Evolutionary conservation across 2,113 vertebrate genomes (phyloP).

Genomic region (Misgurnus mizolepis): DNA sequence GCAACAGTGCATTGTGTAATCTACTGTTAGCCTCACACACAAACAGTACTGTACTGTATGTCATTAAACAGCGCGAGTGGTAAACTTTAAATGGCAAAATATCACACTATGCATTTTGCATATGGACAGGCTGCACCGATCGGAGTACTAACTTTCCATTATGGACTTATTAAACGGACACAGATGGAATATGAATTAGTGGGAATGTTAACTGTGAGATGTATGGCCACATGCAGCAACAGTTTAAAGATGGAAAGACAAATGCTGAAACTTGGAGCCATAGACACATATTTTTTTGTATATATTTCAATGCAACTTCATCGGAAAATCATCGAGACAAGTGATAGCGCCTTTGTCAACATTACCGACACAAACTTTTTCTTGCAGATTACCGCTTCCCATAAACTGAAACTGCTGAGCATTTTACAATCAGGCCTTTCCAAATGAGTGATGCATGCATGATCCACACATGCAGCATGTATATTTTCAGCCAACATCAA

Average conservation of each 20-base stretch:
- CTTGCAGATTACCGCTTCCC: background rate
- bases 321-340: background rate
- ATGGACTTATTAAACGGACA: background rate
- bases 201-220: slow-evolving; percentile 3
- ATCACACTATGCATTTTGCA: slow-evolving; percentile 2
- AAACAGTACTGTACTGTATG: background rate
- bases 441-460: slow-evolving; percentile 2
- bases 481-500: slow-evolving; percentile 9
- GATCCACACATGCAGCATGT: slow-evolving; percentile 7
- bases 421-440: background rate
- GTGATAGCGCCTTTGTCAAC: background rate
- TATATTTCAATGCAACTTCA: background rate
- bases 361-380: background rate
- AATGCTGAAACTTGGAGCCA: slow-evolving; percentile 5
- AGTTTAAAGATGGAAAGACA: background rate
- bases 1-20: slow-evolving; percentile 39
- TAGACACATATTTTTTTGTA: background rate
- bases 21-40: slow-evolving; percentile 40
- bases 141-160: background rate
- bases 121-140: slow-evolving; percentile 4
- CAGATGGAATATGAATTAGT: slow-evolving; percentile 8
- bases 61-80: background rate
- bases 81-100: background rate
- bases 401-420: background rate
- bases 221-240: background rate